Conservation (phyloP, 2,888 invertebrate genomes). For the Labia minor region DNA sequence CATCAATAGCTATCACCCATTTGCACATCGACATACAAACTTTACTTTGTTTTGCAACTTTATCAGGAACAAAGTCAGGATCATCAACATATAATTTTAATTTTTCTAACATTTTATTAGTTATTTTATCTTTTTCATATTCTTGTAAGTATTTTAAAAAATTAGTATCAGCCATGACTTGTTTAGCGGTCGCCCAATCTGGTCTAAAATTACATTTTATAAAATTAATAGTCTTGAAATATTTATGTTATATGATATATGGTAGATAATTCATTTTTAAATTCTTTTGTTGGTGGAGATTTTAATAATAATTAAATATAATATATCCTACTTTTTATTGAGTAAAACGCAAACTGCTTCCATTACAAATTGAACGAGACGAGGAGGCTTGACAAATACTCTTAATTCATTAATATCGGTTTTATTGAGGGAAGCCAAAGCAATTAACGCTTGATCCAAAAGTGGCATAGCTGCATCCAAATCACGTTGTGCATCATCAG, state of each 20-base stretch:
- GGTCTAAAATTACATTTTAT: conserved; percentile 43
- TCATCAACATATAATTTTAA: conserved; percentile 71
- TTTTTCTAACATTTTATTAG: conserved; percentile 62
- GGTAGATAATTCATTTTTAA: too few relatives aligned
- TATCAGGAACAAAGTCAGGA: conserved; percentile 74
- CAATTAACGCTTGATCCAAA: conserved; percentile 70
- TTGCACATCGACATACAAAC: conserved; percentile 84
- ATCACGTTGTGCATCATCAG: conserved; percentile 75
- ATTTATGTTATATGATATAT: too few relatives aligned
- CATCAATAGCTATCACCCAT: conserved; percentile 86
- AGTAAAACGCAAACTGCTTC: conserved; percentile 80
- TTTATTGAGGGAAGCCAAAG: conserved; percentile 75
- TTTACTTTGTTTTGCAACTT: conserved; percentile 73
- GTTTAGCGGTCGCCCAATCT: conserved; percentile 77
- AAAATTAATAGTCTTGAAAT: too few relatives aligned
- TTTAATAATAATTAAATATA: too few relatives aligned
- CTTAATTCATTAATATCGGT: conserved; percentile 82
- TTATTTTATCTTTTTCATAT: conserved; percentile 78
- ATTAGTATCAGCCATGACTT: conserved; percentile 66
- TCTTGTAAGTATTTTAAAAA: conserved; percentile 72
- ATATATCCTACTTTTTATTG: conserved; percentile 59
- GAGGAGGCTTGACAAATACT: conserved; percentile 80
- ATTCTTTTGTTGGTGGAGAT: neutral
- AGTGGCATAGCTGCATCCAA: conserved; percentile 79
- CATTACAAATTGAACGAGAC: conserved; percentile 79